phyloP scores from a whole-genome alignment of 2,113 vertebrate species.

The Camelus bactrianus region DNA sequence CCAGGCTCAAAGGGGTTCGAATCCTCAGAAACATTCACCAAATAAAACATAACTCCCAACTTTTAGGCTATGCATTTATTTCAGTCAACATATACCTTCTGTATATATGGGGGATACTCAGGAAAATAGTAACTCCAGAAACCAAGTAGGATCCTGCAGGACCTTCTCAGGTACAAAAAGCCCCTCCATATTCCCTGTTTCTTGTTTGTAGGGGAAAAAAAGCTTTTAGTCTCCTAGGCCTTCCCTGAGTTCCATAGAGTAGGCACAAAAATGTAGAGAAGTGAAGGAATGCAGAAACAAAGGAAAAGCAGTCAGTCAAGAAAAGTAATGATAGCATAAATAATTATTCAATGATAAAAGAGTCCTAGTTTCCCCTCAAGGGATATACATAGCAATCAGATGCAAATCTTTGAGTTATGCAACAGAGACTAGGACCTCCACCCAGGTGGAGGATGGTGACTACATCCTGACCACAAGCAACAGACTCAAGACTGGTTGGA shows the following conservation, averaged over 20 bases:
- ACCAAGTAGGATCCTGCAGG: background rate
- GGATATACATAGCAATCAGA: background rate
- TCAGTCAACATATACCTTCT: background rate
- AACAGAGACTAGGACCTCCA: background rate
- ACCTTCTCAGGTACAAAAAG: background rate
- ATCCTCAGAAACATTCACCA: too few relatives aligned
- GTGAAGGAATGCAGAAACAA: too few relatives aligned
- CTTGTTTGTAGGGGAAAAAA: background rate
- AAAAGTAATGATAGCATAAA: background rate
- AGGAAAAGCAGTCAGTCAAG: background rate
- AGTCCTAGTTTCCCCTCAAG: background rate
- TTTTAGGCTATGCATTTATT: too few relatives aligned
- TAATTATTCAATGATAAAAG: background rate
- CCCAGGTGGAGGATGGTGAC: background rate
- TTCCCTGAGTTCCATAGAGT: background rate
- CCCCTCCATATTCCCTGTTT: background rate
- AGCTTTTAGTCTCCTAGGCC: background rate
- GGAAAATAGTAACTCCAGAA: background rate
- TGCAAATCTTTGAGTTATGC: background rate
- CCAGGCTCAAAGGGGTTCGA: too few relatives aligned
- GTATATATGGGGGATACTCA: background rate
- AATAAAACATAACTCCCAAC: too few relatives aligned
- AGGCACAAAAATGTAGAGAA: background rate
- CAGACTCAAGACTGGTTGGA: background rate
- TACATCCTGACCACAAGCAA: background rate